Evolutionary conservation across 1,140 invertebrate species (phyloP).

Genomic region (Pachyrhynchus sulphureomaculatus): DNA sequence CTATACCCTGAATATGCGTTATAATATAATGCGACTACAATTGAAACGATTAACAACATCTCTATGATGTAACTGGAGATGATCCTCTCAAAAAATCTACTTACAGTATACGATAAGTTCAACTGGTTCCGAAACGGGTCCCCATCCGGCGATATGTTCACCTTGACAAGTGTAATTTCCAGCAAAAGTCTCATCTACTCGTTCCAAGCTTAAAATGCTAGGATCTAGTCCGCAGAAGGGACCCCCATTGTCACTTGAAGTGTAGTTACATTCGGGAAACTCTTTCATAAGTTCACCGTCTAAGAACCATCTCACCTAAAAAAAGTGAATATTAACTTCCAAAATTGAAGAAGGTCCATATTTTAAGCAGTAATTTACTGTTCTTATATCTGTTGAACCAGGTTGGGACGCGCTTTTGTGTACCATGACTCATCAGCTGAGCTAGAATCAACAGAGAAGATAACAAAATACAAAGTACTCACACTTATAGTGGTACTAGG

Average conservation of each 20-base stretch:
- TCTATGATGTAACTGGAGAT: too few relatives aligned
- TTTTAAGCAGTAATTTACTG: not conserved
- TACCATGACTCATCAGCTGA: too few relatives aligned
- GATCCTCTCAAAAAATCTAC: too few relatives aligned
- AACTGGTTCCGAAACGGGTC: slow-evolving; percentile 68
- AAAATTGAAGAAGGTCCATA: not conserved
- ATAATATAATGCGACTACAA: too few relatives aligned
- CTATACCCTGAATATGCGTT: too few relatives aligned
- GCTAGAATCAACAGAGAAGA: too few relatives aligned
- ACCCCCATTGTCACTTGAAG: slow-evolving; percentile 49
- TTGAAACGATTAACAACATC: too few relatives aligned
- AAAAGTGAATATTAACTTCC: not conserved
- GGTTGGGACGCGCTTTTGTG: too few relatives aligned
- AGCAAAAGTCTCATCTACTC: slow-evolving; percentile 79
- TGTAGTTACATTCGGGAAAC: slow-evolving; percentile 76
- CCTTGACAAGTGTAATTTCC: slow-evolving; percentile 92
- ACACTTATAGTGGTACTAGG: too few relatives aligned
- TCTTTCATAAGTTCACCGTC: slow-evolving; percentile 81
- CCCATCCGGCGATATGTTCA: slow-evolving; percentile 83
- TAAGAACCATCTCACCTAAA: slow-evolving; percentile 67
- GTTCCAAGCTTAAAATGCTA: slow-evolving; percentile 76
- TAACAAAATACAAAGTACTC: too few relatives aligned
- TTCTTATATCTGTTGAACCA: not conserved
- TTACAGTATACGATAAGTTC: slow-evolving; percentile 78
- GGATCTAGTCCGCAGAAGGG: slow-evolving; percentile 80